A percentile compares a stretch with the other conserved stretches of the same genome.
phyloP scores from a whole-genome alignment of 1,140 invertebrate species.

The Argopecten irradians region DNA sequence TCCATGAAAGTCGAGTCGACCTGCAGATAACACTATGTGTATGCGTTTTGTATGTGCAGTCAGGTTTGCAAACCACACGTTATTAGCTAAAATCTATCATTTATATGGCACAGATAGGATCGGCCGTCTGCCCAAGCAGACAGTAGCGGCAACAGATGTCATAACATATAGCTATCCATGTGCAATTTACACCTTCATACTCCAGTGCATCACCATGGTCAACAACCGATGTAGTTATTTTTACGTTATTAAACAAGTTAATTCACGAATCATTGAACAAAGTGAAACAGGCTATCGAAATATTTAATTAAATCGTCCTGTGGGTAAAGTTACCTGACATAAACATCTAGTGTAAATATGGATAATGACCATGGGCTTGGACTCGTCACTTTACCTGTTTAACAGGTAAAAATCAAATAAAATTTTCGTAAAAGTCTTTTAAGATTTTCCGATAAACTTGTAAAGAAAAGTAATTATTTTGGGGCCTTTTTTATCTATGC shows the following conservation, averaged over 20 bases:
- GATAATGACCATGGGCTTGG: slow-evolving; percentile 7
- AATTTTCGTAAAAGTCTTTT: not conserved
- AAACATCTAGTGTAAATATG: not conserved
- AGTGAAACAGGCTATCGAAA: not conserved
- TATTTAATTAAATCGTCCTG: slow-evolving; percentile 3
- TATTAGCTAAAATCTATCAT: slow-evolving; percentile 23
- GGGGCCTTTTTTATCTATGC: not conserved
- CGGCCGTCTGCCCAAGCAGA: not conserved
- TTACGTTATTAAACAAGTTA: not conserved
- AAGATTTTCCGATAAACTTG: slow-evolving; percentile 17
- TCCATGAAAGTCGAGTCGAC: slow-evolving; percentile 33
- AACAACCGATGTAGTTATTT: not conserved
- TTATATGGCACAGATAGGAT: not conserved
- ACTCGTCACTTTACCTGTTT: not conserved
- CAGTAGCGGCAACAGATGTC: not conserved
- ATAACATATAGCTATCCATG: not conserved
- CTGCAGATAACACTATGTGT: slow-evolving; percentile 36
- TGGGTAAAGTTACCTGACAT: not conserved
- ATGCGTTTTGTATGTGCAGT: slow-evolving; percentile 39
- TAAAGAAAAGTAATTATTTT: not conserved
- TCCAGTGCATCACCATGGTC: not conserved
- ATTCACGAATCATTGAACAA: slow-evolving; percentile 17
- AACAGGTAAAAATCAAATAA: not conserved
- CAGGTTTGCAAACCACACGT: slow-evolving; percentile 44
- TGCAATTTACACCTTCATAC: slow-evolving; percentile 11